Percentiles rank a stretch among this genome's conserved stretches.
Conservation (phyloP, 2,113 vertebrate genomes). For the Drymodes brunneopygia region DNA sequence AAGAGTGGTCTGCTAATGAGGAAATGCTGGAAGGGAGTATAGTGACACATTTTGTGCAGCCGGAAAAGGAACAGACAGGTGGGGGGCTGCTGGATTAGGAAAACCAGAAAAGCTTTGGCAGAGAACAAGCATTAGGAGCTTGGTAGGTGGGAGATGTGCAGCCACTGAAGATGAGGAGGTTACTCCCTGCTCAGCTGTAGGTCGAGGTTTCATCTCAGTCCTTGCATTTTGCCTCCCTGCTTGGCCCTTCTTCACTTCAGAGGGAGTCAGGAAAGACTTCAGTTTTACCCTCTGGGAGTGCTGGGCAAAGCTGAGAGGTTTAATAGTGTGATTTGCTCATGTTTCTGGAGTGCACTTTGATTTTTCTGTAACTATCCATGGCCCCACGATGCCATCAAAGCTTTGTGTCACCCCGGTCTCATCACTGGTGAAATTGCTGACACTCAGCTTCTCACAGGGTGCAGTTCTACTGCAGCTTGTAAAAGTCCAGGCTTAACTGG, state of each 20-base stretch:
- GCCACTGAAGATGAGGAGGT: background rate
- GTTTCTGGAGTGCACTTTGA: background rate
- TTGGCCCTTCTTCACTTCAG: background rate
- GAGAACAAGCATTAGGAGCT: background rate
- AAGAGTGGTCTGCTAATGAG: background rate
- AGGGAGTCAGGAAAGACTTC: background rate
- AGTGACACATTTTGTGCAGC: background rate
- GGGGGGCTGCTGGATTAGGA: background rate
- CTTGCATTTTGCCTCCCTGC: background rate
- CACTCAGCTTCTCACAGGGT: background rate
- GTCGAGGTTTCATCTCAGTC: background rate
- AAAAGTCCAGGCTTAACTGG: background rate
- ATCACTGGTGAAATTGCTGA: background rate
- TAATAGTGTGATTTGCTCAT: background rate
- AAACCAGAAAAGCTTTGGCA: background rate
- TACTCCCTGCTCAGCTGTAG: background rate
- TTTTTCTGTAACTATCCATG: background rate
- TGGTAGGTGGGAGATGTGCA: background rate
- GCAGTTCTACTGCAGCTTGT: background rate
- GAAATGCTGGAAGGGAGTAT: background rate
- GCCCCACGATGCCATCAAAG: background rate
- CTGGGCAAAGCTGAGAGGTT: background rate
- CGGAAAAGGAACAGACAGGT: background rate
- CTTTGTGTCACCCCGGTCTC: background rate
- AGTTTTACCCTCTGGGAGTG: background rate